phyloP scores from a whole-genome alignment of 2,888 invertebrate genomes.

The Drosophila emarginata region DNA sequence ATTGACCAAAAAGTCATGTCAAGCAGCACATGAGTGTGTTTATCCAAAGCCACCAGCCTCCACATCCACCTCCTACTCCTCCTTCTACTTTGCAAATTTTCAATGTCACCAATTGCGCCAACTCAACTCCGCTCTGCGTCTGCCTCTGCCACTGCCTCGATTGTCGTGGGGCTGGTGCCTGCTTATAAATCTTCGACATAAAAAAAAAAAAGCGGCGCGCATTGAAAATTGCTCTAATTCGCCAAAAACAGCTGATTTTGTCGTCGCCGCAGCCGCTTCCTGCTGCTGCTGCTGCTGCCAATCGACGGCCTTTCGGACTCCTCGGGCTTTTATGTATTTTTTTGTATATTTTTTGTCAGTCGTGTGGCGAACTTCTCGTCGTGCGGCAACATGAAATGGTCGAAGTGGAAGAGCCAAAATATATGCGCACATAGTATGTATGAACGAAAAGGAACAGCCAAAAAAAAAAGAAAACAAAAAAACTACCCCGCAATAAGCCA shows the following conservation, averaged over 20 bases:
- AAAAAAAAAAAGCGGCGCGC: slow-evolving; percentile 60
- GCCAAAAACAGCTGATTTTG: slow-evolving; percentile 77
- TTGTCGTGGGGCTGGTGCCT: slow-evolving; percentile 35
- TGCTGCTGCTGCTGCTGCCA: slow-evolving; percentile 50
- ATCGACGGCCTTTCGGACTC: slow-evolving; percentile 54
- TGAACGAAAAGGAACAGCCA: slow-evolving; percentile 37
- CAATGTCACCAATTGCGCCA: slow-evolving; percentile 76
- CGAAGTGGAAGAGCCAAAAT: slow-evolving; percentile 51
- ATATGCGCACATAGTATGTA: slow-evolving; percentile 66
- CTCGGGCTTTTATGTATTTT: slow-evolving; percentile 40
- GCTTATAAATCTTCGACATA: slow-evolving; percentile 76
- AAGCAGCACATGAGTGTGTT: slow-evolving; percentile 34
- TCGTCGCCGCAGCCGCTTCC: slow-evolving; percentile 56
- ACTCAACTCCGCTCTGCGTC: slow-evolving; percentile 52
- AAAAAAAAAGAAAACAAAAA: slow-evolving; percentile 25
- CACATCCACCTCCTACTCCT: slow-evolving; percentile 43
- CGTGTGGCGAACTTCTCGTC: slow-evolving; percentile 70
- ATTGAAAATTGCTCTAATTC: slow-evolving; percentile 78
- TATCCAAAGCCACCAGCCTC: slow-evolving; percentile 7
- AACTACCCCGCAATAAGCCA: slow-evolving; percentile 6
- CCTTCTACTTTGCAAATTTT: slow-evolving; percentile 72
- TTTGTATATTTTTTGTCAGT: slow-evolving; percentile 52
- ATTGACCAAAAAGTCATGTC: slow-evolving; percentile 67
- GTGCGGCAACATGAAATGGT: slow-evolving; percentile 73
- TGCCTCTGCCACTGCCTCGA: slow-evolving; percentile 30